phyloP scores from a whole-genome alignment of 2,113 vertebrate species.

The Butorides virescens region DNA sequence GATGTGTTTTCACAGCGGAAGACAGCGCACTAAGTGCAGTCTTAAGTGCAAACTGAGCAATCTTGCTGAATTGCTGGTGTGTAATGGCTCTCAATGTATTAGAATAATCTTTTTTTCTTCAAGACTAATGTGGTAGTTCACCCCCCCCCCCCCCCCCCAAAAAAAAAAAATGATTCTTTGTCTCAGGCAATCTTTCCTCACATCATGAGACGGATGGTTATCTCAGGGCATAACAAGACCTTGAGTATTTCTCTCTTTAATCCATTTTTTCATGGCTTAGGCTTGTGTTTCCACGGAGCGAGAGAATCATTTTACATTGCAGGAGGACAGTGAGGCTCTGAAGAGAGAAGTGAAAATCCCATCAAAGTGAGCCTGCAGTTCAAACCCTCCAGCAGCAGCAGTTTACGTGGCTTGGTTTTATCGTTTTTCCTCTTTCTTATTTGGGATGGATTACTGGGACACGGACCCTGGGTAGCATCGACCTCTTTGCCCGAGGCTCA shows the following conservation, averaged over 20 bases:
- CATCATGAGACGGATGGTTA: conserved; percentile 47
- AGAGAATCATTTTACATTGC: not conserved
- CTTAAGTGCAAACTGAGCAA: not conserved
- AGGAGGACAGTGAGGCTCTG: not conserved
- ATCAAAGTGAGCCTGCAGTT: not conserved
- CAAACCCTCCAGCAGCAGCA: not conserved
- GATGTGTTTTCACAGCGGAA: not conserved
- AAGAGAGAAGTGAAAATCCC: conserved; percentile 32
- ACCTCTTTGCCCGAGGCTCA: not conserved
- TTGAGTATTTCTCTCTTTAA: conserved; percentile 31
- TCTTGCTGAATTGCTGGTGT: not conserved
- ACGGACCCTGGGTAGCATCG: rapidly evolving
- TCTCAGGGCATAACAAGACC: conserved; percentile 37
- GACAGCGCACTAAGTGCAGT: not conserved
- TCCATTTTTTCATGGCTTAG: conserved; percentile 18
- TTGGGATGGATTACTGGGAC: not conserved
- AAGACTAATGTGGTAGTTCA: conserved; percentile 42
- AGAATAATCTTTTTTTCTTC: conserved; percentile 45
- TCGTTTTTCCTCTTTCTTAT: not conserved
- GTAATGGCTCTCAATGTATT: conserved; percentile 19
- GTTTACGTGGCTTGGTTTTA: not conserved
- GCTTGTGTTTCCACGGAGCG: not conserved
- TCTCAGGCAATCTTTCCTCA: conserved; percentile 32
- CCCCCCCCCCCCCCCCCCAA: not conserved
- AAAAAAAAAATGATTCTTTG: conserved; percentile 55